phyloP scores from a whole-genome alignment of 2,888 invertebrate genomes.

The Agonopterix arenella region DNA sequence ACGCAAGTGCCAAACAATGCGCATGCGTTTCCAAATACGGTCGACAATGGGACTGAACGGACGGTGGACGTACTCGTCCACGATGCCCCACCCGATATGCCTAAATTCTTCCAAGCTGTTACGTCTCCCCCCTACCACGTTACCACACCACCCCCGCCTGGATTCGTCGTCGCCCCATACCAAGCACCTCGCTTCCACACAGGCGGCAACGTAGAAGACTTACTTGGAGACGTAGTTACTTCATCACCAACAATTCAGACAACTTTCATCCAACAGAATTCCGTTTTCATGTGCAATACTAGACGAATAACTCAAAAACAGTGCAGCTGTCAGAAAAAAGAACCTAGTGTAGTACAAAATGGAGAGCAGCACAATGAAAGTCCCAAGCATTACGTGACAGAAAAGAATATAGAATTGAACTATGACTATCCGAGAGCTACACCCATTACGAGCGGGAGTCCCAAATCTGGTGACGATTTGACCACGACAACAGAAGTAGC shows the following conservation, averaged over 20 bases:
- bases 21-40: conserved; percentile 34
- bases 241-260: conserved; percentile 61
- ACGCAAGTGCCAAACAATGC: conserved; percentile 31
- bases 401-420: conserved; percentile 69
- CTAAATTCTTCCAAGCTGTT: conserved; percentile 62
- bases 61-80: conserved; percentile 65
- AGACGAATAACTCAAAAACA: conserved; percentile 55
- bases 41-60: conserved; percentile 48
- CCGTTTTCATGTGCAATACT: conserved; percentile 71
- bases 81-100: conserved; percentile 57
- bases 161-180: conserved; percentile 60
- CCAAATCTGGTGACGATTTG: conserved; percentile 50
- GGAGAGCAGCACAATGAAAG: conserved; percentile 25
- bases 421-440: conserved; percentile 69
- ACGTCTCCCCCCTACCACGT: conserved; percentile 59
- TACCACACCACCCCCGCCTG: conserved; percentile 52
- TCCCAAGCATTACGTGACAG: conserved; percentile 62
- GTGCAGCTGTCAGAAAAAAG: conserved; percentile 58
- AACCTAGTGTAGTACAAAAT: conserved; percentile 26
- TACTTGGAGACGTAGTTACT: conserved; percentile 82
- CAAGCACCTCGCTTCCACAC: conserved; percentile 65
- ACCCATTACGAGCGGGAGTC: conserved; percentile 48
- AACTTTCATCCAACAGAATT: conserved; percentile 67
- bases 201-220: conserved; percentile 81
- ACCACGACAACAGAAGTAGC: conserved; percentile 73